These are phyloP conservation scores for Macrostomum lignano DNA, from an alignment of 1,140 invertebrate genomes.

Conservation along the genomic window DNA sequence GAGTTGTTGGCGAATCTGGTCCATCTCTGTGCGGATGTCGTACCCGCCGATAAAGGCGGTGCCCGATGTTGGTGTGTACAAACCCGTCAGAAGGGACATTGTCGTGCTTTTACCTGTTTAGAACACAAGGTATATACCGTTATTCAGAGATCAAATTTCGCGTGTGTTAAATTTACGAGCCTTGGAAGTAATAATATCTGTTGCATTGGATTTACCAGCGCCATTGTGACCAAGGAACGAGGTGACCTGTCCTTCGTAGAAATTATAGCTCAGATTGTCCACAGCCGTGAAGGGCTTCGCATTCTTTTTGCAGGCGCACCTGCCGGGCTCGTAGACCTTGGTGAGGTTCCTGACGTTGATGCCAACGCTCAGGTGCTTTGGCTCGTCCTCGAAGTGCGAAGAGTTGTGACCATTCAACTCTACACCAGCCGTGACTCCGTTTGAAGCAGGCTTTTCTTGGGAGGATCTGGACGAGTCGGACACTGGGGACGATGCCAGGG, in stretches of 20 bases:
- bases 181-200: no score
- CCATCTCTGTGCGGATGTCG: conserved; percentile 32
- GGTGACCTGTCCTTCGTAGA: conserved; percentile 36
- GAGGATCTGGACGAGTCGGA: no score
- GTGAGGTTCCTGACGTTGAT: conserved; percentile 35
- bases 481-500: no score
- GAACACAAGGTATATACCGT: no score
- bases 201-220: no score
- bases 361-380: conserved; percentile 31
- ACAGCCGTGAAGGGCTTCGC: conserved; percentile 36
- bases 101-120: conserved; percentile 39
- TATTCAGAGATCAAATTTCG: no score
- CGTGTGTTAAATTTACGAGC: no score
- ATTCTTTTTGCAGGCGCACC: conserved; percentile 14
- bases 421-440: no score
- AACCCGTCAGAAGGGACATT: conserved; percentile 40
- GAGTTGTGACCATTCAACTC: no score
- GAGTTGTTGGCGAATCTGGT: conserved; percentile 37
- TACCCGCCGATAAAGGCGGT: conserved; percentile 40
- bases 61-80: conserved; percentile 37
- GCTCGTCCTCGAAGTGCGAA: conserved; percentile 35
- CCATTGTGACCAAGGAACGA: conserved; percentile 37
- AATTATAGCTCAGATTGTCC: conserved; percentile 33
- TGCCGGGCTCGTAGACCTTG: conserved; percentile 30
- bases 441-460: no score